These are phyloP conservation scores for Dynastes maya DNA, from an alignment of 2,888 invertebrate genomes.

Conservation along the genomic window DNA sequence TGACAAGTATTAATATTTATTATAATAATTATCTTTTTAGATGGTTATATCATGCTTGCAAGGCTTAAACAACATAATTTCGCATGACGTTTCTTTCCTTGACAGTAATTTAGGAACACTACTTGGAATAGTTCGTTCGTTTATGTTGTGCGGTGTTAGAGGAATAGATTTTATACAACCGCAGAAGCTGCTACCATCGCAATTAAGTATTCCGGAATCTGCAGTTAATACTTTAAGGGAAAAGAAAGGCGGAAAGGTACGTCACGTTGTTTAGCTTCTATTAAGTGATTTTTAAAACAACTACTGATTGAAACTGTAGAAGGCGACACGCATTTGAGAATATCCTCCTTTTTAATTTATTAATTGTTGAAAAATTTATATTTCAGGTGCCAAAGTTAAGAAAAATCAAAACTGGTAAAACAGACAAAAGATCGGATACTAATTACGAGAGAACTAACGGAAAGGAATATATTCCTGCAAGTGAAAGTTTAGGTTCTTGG, in stretches of 20 bases:
- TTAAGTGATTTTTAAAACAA: no score
- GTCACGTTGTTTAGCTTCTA: no score
- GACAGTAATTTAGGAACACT: slow-evolving; percentile 70
- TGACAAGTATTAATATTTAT: slow-evolving; percentile 23
- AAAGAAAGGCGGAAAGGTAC: slow-evolving; percentile 77
- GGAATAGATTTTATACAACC: slow-evolving; percentile 72
- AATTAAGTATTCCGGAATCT: slow-evolving; percentile 75
- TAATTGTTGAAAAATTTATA: no score
- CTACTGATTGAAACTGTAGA: no score
- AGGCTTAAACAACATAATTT: slow-evolving; percentile 67
- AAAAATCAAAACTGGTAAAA: slow-evolving; percentile 44
- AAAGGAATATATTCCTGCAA: slow-evolving; percentile 46
- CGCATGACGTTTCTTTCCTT: slow-evolving; percentile 63
- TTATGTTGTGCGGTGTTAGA: slow-evolving; percentile 72
- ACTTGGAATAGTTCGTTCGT: slow-evolving; percentile 75
- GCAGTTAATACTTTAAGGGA: slow-evolving; percentile 61
- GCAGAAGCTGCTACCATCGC: slow-evolving; percentile 75
- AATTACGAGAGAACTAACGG: not conserved
- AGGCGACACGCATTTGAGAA: no score
- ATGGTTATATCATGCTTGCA: slow-evolving; percentile 69
- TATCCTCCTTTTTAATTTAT: no score
- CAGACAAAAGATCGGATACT: slow-evolving; percentile 51
- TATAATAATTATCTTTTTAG: slow-evolving; percentile 64
- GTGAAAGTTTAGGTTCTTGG: slow-evolving; percentile 9
- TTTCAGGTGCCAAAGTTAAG: slow-evolving; percentile 38